Conservation (phyloP, 2,797 vertebrate genomes). For the Microcaecilia unicolor region DNA sequence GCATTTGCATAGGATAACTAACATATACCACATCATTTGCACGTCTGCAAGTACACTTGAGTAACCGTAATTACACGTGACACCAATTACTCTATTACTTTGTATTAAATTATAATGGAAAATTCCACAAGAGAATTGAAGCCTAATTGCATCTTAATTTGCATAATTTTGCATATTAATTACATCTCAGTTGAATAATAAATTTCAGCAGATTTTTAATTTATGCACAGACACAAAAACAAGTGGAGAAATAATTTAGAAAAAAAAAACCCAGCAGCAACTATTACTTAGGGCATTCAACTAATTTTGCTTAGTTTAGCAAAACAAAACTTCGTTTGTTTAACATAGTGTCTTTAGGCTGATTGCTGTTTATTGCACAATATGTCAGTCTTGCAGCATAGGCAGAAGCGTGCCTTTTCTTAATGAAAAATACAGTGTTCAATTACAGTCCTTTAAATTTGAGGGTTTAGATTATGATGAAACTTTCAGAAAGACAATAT, state of each 20-base stretch:
- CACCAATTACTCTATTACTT: constrained; percentile 99
- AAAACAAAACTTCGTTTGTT: constrained; percentile 74
- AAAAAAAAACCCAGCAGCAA: constrained; percentile 79
- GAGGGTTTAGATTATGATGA: constrained; percentile 41
- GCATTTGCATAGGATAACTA: constrained; percentile 97
- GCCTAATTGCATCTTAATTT: constrained; percentile 99
- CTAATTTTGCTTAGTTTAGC: constrained; percentile 90
- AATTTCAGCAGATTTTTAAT: constrained; percentile 99
- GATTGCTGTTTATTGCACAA: constrained; percentile 68
- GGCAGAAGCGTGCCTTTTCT: constrained; percentile 40
- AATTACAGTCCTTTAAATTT: constrained; percentile 49
- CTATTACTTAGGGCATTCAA: constrained; percentile 89
- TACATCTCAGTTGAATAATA: constrained; percentile 99
- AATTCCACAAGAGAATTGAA: constrained; percentile 99
- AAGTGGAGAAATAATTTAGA: constrained; percentile 92
- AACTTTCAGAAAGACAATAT: constrained; percentile 41
- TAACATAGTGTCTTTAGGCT: constrained; percentile 62
- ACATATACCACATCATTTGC: constrained; percentile 96
- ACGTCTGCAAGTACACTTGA: constrained; percentile 98
- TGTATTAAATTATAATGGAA: constrained; percentile 99
- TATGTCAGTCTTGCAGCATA: constrained; percentile 55
- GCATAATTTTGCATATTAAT: constrained; percentile 99
- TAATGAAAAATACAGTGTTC: constrained; percentile 39
- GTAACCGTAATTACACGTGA: constrained; percentile 99
- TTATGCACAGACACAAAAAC: constrained; percentile 96